A percentile compares a stretch with the other conserved stretches of the same genome.
Evolutionary conservation across 2,113 vertebrate species (phyloP).

Genomic region (Piprites chloris): DNA sequence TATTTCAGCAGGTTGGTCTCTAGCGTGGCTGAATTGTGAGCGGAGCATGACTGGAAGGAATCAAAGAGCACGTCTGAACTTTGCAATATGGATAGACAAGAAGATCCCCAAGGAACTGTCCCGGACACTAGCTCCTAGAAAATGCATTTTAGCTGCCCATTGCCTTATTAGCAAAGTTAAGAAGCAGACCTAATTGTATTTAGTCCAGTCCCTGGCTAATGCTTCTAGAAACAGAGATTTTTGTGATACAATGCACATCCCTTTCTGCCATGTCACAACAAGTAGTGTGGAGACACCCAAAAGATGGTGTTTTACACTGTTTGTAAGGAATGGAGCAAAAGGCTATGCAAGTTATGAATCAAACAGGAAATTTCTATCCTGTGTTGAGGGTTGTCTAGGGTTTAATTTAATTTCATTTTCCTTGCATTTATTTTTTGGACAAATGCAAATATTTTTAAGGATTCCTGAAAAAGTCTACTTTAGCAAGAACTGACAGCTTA

Average conservation of each 20-base stretch:
- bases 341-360: not conserved
- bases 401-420: not conserved
- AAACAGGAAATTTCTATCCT: not conserved
- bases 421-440: too few species aligned
- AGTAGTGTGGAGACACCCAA: not conserved
- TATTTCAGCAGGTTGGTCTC: not conserved
- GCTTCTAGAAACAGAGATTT: not conserved
- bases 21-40: not conserved
- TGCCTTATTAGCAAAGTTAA: not conserved
- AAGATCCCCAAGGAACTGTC: not conserved
- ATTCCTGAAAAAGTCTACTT: not conserved
- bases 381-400: not conserved
- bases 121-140: not conserved
- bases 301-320: not conserved
- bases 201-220: not conserved
- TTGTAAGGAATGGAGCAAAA: not conserved
- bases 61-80: not conserved
- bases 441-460: not conserved
- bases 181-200: not conserved
- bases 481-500: not conserved
- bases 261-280: not conserved
- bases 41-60: not conserved
- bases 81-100: not conserved
- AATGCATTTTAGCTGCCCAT: not conserved
- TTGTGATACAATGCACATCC: not conserved